A percentile compares a stretch with the other conserved stretches of the same genome.
Evolutionary conservation across 2,113 vertebrate species (phyloP).

Genomic region (Brevimyrus niger): DNA sequence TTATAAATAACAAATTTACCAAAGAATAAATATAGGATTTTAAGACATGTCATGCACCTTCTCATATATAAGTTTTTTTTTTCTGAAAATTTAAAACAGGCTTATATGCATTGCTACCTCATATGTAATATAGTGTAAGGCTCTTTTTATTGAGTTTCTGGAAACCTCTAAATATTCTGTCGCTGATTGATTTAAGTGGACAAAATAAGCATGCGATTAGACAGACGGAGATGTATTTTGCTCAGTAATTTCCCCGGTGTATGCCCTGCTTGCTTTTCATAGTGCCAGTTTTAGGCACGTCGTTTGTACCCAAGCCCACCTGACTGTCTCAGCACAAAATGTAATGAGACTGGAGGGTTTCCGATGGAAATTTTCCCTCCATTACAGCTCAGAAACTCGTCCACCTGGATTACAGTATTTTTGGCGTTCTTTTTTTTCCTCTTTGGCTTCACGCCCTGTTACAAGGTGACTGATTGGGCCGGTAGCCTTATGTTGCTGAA

Average conservation of each 20-base stretch:
- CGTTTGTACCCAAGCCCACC: background rate
- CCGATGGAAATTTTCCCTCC: background rate
- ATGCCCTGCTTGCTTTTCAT: background rate
- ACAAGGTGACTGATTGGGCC: background rate
- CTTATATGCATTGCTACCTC: background rate
- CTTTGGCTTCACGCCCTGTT: background rate
- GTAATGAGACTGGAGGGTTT: background rate
- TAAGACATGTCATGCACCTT: background rate
- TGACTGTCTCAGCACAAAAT: background rate
- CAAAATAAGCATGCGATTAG: background rate
- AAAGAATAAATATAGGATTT: background rate
- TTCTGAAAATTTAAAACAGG: background rate
- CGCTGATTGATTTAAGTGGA: background rate
- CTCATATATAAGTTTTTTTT: background rate
- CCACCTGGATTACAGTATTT: background rate
- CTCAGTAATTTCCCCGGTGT: background rate
- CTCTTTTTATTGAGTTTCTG: background rate
- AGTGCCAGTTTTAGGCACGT: background rate
- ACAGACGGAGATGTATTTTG: background rate
- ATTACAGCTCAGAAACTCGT: background rate
- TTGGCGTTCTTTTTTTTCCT: background rate
- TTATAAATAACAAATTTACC: background rate
- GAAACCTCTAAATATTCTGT: conserved; percentile 6
- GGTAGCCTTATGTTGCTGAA: background rate
- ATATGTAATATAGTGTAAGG: background rate